Base-by-base conservation (phyloP, 2,113 vertebrate genomes). In the Corvus hawaiiensis region DNA sequence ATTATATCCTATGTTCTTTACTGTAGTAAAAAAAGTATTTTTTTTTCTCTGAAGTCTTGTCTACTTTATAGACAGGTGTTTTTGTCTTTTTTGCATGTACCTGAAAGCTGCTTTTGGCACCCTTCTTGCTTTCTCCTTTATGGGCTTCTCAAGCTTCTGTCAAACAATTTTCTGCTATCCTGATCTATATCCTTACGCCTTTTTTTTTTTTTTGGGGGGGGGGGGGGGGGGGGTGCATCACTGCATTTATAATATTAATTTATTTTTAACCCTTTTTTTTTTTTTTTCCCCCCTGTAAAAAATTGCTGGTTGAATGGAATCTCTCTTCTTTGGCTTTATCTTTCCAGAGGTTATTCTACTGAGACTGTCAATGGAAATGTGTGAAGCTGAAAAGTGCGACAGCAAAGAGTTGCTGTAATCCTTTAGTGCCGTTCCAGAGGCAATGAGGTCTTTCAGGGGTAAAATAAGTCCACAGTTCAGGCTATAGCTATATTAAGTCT, bases 381-480 rank as follows among this genome's bases (percentile, higher is more conserved):
- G 1, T 35, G 69, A 66, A 76, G 27, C 46, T 2, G 7, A 84
- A 62, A 83, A 74, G 27, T 74, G 33, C 11, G 66, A 59, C 5
- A 41, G 24, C 32, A 83, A 73, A 48, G 28, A 18, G 18, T 54
- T 76, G 19, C 51, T 74, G 12, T 71, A 84, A 62, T 67, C 9
- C 18, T 77, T 92, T 71, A 49, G 26, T 37, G 7, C 48, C 26
- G 10, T 77, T 91, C 24, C 23, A 39, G n/a, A 55, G 32, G 43
- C 44, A 77, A 5, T 41, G 21, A 84, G 11, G n/a, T 30, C 55
- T 89, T 91, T 80, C 13, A 66, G 22, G 28, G 44, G 14, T 92
- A 64, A 94, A 88, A 72, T 51, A 80, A 76, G 32, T 79, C 79
- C 35, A 61, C 7, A n/a, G 58, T 85, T 92, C 63, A 46, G n/a